phyloP scores from a whole-genome alignment of 2,888 invertebrate genomes.

The Trachelus stipa region DNA sequence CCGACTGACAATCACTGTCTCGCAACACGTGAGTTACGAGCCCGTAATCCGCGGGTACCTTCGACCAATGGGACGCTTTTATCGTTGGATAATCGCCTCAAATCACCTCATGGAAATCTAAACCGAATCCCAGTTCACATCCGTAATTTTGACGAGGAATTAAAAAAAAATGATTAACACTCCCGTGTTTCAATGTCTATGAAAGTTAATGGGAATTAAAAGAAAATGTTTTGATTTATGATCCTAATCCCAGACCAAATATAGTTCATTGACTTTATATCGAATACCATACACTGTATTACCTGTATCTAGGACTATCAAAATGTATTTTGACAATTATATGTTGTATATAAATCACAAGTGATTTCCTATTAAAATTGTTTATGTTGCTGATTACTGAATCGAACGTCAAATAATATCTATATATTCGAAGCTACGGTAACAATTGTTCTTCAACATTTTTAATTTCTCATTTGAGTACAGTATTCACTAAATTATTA shows the following conservation, averaged over 20 bases:
- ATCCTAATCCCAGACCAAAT: not conserved
- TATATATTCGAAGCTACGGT: not conserved
- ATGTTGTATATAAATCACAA: not conserved
- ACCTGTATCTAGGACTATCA: not conserved
- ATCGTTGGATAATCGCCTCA: conserved; percentile 30
- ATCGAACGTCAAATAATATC: no score
- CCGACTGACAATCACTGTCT: conserved; percentile 66
- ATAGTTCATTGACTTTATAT: not conserved
- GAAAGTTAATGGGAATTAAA: not conserved
- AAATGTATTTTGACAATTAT: not conserved
- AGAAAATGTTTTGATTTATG: not conserved
- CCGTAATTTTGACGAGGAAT: not conserved
- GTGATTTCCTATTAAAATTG: not conserved
- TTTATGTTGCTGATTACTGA: no score
- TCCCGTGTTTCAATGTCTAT: not conserved
- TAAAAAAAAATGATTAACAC: not conserved
- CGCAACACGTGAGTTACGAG: conserved; percentile 60
- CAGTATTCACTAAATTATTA: not conserved
- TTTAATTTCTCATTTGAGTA: not conserved
- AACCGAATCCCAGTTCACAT: not conserved
- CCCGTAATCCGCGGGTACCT: conserved; percentile 56
- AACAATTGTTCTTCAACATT: not conserved
- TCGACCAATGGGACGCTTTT: conserved; percentile 40
- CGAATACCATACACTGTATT: not conserved
- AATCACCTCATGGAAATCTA: not conserved